These are phyloP conservation scores for Anabacerthia variegaticeps DNA, from an alignment of 2,797 vertebrate species.

Conservation along the genomic window DNA sequence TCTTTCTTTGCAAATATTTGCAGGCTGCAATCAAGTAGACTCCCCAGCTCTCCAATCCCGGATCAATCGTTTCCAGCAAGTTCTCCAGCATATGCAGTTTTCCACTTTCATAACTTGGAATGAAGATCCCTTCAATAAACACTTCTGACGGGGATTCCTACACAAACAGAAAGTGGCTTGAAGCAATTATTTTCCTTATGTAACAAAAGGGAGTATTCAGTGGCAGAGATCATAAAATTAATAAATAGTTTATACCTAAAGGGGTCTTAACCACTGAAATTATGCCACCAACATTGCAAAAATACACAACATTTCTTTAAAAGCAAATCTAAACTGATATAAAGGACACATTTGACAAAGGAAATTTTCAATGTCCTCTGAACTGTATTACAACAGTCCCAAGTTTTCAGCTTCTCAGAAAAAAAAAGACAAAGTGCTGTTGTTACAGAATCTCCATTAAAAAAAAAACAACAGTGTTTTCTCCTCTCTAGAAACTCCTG, in stretches of 20 bases:
- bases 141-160: constrained; percentile 92
- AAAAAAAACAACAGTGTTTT: background rate
- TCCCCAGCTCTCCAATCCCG: constrained; percentile 88
- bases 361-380: background rate
- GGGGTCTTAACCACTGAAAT: background rate
- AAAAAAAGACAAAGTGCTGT: background rate
- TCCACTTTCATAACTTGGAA: constrained; percentile 88
- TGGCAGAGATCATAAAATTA: background rate
- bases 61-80: constrained; percentile 88
- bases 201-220: background rate
- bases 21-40: constrained; percentile 92
- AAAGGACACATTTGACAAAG: background rate
- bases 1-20: constrained; percentile 90
- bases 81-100: constrained; percentile 87
- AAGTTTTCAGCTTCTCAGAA: background rate
- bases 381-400: background rate
- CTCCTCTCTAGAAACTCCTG: background rate
- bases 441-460: background rate
- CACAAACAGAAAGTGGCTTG: background rate
- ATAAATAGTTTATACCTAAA: background rate
- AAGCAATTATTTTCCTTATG: background rate
- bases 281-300: background rate
- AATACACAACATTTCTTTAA: background rate
- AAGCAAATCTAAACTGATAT: background rate
- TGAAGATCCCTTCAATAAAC: constrained; percentile 92